Evolutionary conservation across 2,888 invertebrate genomes (phyloP).

Genomic region (Thecocarcelia acutangulata): DNA sequence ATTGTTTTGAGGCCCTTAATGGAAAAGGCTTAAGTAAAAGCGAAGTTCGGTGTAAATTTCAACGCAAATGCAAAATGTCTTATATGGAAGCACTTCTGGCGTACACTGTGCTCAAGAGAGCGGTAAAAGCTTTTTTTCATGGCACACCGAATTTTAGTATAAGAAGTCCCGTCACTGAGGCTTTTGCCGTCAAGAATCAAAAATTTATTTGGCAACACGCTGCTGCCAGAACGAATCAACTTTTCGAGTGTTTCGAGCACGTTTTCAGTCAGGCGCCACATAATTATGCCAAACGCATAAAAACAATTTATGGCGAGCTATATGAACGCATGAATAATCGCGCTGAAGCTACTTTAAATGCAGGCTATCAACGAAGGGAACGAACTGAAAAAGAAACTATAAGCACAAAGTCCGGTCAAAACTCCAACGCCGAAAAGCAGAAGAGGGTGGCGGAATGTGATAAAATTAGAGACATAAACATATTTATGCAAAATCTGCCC

Average conservation of each 20-base stretch:
- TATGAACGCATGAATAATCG: conserved; percentile 73
- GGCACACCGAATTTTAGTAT: conserved; percentile 73
- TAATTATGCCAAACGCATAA: conserved; percentile 74
- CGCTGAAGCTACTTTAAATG: conserved; percentile 70
- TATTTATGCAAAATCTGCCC: conserved; percentile 5
- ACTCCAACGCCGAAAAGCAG: neutral
- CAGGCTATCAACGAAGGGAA: conserved; percentile 71
- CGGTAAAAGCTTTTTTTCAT: conserved; percentile 79
- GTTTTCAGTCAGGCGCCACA: conserved; percentile 75
- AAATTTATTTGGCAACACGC: conserved; percentile 77
- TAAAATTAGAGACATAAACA: conserved; percentile 36
- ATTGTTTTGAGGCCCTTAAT: conserved; percentile 68
- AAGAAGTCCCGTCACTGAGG: conserved; percentile 75
- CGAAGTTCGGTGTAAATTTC: conserved; percentile 75
- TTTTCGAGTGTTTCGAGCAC: conserved; percentile 75
- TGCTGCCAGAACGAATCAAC: conserved; percentile 74
- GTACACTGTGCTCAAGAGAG: conserved; percentile 77
- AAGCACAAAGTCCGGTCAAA: conserved; percentile 48
- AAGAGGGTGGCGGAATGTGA: conserved; percentile 39
- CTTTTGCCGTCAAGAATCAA: conserved; percentile 72
- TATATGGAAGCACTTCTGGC: conserved; percentile 76
- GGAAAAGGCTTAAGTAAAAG: conserved; percentile 74
- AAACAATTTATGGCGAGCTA: conserved; percentile 71
- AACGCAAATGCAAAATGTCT: conserved; percentile 76
- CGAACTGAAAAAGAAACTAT: conserved; percentile 71